Base-by-base conservation (phyloP, 2,797 vertebrate genomes). In the Enteromius thamalakanensis region DNA sequence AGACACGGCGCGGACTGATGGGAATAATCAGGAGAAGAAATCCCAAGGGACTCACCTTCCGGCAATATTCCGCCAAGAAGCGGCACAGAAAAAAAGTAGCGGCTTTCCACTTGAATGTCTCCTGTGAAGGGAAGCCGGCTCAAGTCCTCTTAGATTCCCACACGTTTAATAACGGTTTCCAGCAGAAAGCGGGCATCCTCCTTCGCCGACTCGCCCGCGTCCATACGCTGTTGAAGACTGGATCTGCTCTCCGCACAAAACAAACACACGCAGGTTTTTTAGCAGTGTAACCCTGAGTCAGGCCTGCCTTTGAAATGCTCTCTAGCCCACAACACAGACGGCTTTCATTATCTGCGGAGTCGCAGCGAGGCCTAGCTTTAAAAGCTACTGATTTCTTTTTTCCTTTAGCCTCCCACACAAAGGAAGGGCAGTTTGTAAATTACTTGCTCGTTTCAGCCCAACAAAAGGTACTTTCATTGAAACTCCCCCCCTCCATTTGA, bases 381-480 rank as follows among this genome's bases (percentile, higher is more conserved):
- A 99, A 99, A 99, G 97, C 97, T 97, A 98, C 97, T 96, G 96
- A 98, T 97, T 99, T 98, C 97, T 99, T 95, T 97, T 95, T 95
- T 96, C 94, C 96, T 97, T 98, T 97, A 97, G 97, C 97, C 97
- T 96, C 95, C 94, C 95, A 96, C 97, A 99, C 98, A 99, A 99
- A 98, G 94, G 97, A 97, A 99, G 97, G 97, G 97, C 98, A 99
- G 98, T 99, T 99, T 99, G 97, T 98, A 99, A 99, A 99, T 99
- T 98, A 99, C 97, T 98, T 98, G 97, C 97, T 99, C 98, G 97
- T 98, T 96, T 99, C 97, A 98, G 96, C 98, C 96, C 97, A 98
- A 99, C 97, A 99, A 99, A 99, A 98, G 97, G 97, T 99, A 98
- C 97, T 98, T 99, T 98, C 97, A 99, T 97, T 98, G 97, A 98